Percentiles rank a stretch among this genome's conserved stretches.
These are phyloP conservation scores for Silvanus unidentatus DNA, from an alignment of 2,888 invertebrate genomes.

Conservation along the genomic window DNA sequence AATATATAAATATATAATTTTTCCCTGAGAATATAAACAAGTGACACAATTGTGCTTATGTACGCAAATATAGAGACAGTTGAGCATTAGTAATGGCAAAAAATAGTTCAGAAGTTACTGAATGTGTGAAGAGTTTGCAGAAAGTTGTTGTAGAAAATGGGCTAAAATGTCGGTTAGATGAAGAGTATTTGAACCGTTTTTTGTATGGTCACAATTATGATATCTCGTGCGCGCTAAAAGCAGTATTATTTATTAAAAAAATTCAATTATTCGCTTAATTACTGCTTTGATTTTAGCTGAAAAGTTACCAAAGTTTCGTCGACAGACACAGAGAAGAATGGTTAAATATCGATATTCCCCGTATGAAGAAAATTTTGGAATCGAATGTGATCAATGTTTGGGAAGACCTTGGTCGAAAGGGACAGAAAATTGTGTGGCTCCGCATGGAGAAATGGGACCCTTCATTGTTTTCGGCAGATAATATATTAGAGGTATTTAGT, in stretches of 20 bases:
- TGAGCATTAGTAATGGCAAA: too few species aligned
- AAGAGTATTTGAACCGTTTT: slow-evolving; percentile 16
- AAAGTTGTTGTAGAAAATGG: slow-evolving; percentile 14
- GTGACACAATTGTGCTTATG: too few species aligned
- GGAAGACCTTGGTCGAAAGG: slow-evolving; percentile 13
- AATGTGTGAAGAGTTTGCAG: too few species aligned
- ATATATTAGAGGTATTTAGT: slow-evolving; percentile 18
- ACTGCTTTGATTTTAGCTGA: slow-evolving; percentile 13
- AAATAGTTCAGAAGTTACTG: too few species aligned
- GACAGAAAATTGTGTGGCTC: slow-evolving; percentile 19
- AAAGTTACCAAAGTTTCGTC: slow-evolving; percentile 19
- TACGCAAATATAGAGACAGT: too few species aligned
- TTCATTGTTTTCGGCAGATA: slow-evolving; percentile 16
- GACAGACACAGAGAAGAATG: slow-evolving; percentile 13
- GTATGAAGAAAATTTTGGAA: slow-evolving; percentile 12
- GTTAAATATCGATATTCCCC: slow-evolving; percentile 12
- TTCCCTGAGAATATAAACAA: too few species aligned
- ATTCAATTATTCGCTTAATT: too few species aligned
- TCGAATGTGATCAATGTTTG: slow-evolving; percentile 18
- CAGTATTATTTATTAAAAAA: slow-evolving; percentile 9
- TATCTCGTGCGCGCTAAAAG: slow-evolving; percentile 11
- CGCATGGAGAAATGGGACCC: slow-evolving; percentile 21
- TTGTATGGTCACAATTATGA: slow-evolving; percentile 16
- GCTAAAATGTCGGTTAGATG: slow-evolving; percentile 12
- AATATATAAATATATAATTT: too few species aligned